These are phyloP conservation scores for Theretra japonica DNA, from an alignment of 2,888 invertebrate genomes.

Conservation along the genomic window DNA sequence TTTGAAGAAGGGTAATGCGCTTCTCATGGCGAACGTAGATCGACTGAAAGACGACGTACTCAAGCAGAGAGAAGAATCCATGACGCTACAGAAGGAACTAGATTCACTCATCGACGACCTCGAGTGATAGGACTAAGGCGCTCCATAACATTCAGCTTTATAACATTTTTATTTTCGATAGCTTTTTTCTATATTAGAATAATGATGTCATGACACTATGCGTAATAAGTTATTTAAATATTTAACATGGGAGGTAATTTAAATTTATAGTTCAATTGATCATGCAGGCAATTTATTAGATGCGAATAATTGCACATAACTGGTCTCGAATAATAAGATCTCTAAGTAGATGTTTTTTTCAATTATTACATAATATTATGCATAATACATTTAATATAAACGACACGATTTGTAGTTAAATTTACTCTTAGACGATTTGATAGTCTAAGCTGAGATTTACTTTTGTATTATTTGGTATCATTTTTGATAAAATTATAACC, in stretches of 20 bases:
- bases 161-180: constrained; percentile 4
- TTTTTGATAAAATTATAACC: not conserved
- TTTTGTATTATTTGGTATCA: not conserved
- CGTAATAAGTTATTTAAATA: constrained; percentile 12
- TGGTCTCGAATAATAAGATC: not conserved
- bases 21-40: constrained; percentile 94
- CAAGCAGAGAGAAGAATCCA: constrained; percentile 92
- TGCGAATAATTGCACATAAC: not conserved
- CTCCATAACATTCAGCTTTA: constrained; percentile 13
- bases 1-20: constrained; percentile 94
- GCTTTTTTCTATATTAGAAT: constrained; percentile 17
- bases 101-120: constrained; percentile 94
- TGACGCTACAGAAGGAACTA: constrained; percentile 91
- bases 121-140: constrained; percentile 81
- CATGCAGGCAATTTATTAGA: not conserved
- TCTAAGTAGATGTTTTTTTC: not conserved
- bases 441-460: not conserved
- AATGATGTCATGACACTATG: not conserved
- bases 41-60: constrained; percentile 93
- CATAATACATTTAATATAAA: too few relatives aligned
- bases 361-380: too few relatives aligned
- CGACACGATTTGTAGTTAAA: not conserved
- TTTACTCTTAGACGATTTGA: not conserved
- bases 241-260: constrained; percentile 5
- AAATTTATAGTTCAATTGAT: constrained; percentile 18